Base-by-base conservation (phyloP, 2,797 vertebrate genomes). In the Hypotaenidia philippensis region DNA sequence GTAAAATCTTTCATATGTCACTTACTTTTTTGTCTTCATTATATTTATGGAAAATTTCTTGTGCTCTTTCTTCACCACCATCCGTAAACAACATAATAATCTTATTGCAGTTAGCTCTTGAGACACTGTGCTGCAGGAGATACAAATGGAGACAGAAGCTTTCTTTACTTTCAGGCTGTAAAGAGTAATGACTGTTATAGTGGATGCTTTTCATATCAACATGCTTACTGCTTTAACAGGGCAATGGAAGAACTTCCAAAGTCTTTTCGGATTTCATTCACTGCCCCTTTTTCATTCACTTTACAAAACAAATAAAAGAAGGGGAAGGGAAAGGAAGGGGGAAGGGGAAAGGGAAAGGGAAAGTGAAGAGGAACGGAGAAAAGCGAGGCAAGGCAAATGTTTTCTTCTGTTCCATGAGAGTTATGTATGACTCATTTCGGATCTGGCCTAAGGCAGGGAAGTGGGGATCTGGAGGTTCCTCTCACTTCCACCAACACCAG, bases 51-150 rank as follows among this genome's bases (percentile, higher is more conserved):
- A 99, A 98, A 97, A 99, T 99, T 96, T 99, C 98, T 96, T 99
- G 98, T 25, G 99, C 99, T 98, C 99, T 98, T 97, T 99, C 99
- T 97, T 99, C 99, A 94, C 99, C 99, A 92, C 99, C 99, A 55
- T 99, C 99, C 50, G 99, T 99, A 94, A 99, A 99, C 94, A 99
- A 96, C 99, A 99, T 99, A 89, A 99, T 99, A 94, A 99, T 99
- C 97, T 99, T 99, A 97, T 99, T 99, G 98, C 99, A 99, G 98
- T 99, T 99, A 79, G 99, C 99, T 98, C 99, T 98, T 96, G 98
- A 99, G 87, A 99, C 98, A 83, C 99, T 99, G 49, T 98, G 94
- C 97, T 97, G 90, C 61, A 93, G 80, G 69, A 96, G 76, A 94
- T 3, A 93, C 7, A 94, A 71, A 84, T 1, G 92, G 26, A 88